Evolutionary conservation across 2,888 invertebrate species (phyloP).

Genomic region (Rhimphoctona megacephalus): DNA sequence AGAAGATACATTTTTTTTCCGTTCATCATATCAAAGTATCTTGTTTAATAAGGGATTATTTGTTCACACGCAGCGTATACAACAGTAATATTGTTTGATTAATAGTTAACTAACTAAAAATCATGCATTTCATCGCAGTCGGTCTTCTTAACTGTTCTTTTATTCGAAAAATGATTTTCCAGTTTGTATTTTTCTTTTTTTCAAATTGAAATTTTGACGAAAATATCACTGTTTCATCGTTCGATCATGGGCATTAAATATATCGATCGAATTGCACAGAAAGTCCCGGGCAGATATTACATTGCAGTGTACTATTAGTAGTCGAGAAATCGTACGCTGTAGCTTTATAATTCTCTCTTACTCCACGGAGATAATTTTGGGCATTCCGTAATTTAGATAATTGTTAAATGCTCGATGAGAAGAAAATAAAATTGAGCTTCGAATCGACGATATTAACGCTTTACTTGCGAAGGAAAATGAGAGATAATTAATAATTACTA

Average conservation of each 20-base stretch:
- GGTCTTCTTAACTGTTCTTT: not conserved
- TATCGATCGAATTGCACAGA: conserved; percentile 34
- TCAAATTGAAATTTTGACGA: not conserved
- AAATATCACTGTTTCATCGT: conserved; percentile 28
- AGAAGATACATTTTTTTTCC: not conserved
- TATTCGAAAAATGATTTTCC: not conserved
- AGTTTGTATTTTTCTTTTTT: not conserved
- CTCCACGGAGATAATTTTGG: conserved; percentile 74
- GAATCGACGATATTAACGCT: conserved; percentile 38
- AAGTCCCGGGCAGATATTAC: conserved; percentile 1
- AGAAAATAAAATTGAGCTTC: conserved; percentile 44
- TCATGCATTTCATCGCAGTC: not conserved
- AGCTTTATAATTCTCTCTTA: not conserved
- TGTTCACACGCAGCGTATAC: not conserved
- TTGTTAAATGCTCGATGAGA: conserved; percentile 75
- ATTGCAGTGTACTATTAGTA: conserved; percentile 32
- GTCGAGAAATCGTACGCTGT: conserved; percentile 43
- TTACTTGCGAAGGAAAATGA: conserved; percentile 19
- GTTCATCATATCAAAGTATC: not conserved
- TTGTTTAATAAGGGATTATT: not conserved
- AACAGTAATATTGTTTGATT: not conserved
- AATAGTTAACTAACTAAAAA: not conserved
- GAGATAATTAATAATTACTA: conserved; percentile 37
- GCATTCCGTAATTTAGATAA: conserved; percentile 81
- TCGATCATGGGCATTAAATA: conserved; percentile 10